Conservation (phyloP, 2,888 invertebrate species). For the Melieria crassipennis region DNA sequence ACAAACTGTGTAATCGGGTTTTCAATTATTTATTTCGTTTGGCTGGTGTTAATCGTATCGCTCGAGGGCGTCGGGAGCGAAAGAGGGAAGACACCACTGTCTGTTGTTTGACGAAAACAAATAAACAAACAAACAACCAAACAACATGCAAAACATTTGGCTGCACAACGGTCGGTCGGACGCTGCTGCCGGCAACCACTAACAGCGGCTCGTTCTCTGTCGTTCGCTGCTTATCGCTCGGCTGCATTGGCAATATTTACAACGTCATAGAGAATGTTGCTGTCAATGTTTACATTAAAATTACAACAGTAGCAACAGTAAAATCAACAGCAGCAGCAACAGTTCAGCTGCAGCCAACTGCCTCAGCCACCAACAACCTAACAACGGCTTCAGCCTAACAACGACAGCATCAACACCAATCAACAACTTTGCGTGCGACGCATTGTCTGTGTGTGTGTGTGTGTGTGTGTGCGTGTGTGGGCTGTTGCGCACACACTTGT, state of each 20-base stretch:
- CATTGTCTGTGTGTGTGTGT: neutral
- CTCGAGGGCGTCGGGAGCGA: neutral
- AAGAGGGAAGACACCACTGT: neutral
- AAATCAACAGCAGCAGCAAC: neutral
- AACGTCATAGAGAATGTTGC: neutral
- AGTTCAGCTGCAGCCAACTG: too few species aligned
- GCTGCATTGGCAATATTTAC: too few species aligned
- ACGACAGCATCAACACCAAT: neutral
- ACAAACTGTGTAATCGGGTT: neutral
- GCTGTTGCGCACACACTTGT: neutral
- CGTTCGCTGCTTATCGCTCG: too few species aligned
- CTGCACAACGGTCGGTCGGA: too few species aligned
- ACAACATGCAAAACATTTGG: too few species aligned
- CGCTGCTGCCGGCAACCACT: too few species aligned
- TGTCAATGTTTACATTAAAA: slow-evolving; percentile 12
- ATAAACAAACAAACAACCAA: too few species aligned
- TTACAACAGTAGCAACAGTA: slow-evolving; percentile 13
- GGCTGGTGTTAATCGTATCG: neutral
- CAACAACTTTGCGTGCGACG: neutral
- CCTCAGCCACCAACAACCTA: too few species aligned
- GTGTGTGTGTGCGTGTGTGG: neutral
- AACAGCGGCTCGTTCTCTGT: too few species aligned
- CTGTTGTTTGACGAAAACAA: neutral
- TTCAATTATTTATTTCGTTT: slow-evolving; percentile 7
- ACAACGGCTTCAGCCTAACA: too few species aligned